Base-by-base conservation (phyloP, 2,888 invertebrate genomes). In the Leptopilina myrica region DNA sequence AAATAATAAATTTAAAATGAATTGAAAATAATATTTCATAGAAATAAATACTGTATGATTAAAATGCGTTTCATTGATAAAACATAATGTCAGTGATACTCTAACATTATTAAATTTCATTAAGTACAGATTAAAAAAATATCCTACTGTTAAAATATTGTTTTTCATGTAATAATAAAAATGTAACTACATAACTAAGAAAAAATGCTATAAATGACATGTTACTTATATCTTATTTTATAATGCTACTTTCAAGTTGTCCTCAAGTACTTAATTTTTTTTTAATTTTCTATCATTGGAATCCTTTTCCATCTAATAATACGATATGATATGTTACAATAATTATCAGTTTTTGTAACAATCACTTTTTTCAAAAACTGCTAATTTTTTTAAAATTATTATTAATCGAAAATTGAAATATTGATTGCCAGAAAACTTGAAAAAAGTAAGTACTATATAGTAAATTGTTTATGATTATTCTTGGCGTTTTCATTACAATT, bases 171-270 rank as follows among this genome's bases (percentile, higher is more conserved):
- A 43, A 14, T 33, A 56, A 73, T 73, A 56, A 73, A 69, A 49
- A 43, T 7, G 6, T 49, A 59, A 56, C n/a, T 26, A 73, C 33
- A 20, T 9, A 62, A 15, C 59, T 59, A 59, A 15, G n/a, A 59
- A 56, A 73, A 56, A 73, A 33, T 56, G 33, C 56, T n/a, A 33
- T 73, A 53, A 33, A 20, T 56, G 46, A 14, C 26, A 33, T 56
- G 53, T 73, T 49, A 53, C 20, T 69, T 56, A 56, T 56, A 53
- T 33, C 33, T 1, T 73, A n/a, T 56, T 5, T 73, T 62, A 56
- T 73, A 33, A 73, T 56, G 56, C 73, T 73, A 33, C 53, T 56
- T 53, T 33, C 73, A 33, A 73, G 33, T 73, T 73, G 53, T 56
- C n/a, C 5, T 62, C 62, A 59, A 59, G 15, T n/a, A 20, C 20